These are phyloP conservation scores for Melanotus villosus DNA, from an alignment of 2,888 invertebrate species.

Conservation along the genomic window DNA sequence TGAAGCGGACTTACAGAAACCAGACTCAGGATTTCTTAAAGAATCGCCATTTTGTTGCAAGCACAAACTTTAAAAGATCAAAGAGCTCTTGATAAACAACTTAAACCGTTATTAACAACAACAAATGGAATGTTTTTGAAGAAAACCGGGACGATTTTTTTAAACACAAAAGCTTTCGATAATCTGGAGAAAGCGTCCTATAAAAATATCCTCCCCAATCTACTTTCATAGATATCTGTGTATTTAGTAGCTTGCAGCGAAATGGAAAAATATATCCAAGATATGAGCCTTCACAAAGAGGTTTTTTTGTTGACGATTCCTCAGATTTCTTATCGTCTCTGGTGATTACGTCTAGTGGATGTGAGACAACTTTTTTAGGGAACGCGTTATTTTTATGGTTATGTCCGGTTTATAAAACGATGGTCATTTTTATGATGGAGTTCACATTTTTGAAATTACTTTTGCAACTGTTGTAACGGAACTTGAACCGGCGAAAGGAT, in stretches of 20 bases:
- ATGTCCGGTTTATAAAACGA: constrained; percentile 30
- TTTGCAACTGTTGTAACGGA: background rate
- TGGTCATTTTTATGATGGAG: constrained; percentile 32
- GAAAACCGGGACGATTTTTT: too few relatives aligned
- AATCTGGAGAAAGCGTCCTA: constrained; percentile 3
- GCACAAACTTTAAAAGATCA: too few relatives aligned
- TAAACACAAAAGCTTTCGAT: background rate
- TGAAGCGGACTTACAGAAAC: too few relatives aligned
- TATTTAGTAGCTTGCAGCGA: constrained; percentile 38
- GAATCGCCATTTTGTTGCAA: too few relatives aligned
- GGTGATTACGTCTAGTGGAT: constrained; percentile 33
- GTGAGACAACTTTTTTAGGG: constrained; percentile 29
- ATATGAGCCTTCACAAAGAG: constrained; percentile 35
- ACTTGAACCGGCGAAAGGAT: background rate
- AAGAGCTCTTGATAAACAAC: too few relatives aligned
- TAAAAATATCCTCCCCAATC: constrained; percentile 21
- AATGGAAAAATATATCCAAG: constrained; percentile 38
- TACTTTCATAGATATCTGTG: constrained; percentile 39
- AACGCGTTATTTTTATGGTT: constrained; percentile 37
- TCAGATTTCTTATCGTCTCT: constrained; percentile 41
- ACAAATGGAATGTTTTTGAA: too few relatives aligned
- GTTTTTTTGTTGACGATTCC: constrained; percentile 36
- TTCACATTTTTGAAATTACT: constrained; percentile 23
- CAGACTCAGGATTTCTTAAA: too few relatives aligned
- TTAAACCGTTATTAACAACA: too few relatives aligned